Evolutionary conservation across 1,140 invertebrate species (phyloP), one percentile per base, ranked within the genome.

Genomic region (Argopecten irradians): DNA sequence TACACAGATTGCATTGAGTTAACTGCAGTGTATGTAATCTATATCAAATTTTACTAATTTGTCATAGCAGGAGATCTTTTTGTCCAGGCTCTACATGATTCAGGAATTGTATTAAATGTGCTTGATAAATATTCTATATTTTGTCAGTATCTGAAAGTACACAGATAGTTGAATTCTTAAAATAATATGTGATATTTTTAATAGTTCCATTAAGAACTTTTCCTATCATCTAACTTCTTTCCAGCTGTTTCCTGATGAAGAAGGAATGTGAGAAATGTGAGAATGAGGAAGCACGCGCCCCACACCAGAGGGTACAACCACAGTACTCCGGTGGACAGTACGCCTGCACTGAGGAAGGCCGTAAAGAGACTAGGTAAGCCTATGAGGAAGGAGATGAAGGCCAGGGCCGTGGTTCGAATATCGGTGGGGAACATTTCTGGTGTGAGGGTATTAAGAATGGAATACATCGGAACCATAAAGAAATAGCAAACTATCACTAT

Each of bases 401-500:
- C 94, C 92, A 94, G 91, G 34, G 94, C 93, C 14, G 93, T 93
- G 46, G 92, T 93, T 11, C 94, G 89, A 11, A 93, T 89, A 16
- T 92, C 84, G 3, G 94, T 94, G 0, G 94, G 94, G 88, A 93
- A 94, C 5, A 93, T 87, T 89, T 94, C 94, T 7, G 94, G 93
- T 22, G 94, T 94, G 86, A 92, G 93, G 13, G 94, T 93, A 84
- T 94, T 94, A 19, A 94, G 82, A 32, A 94, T 93, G 9, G 94
- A 94, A 87, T 94, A 94, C 82, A 94, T 93, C 28, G 94, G 94
- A 28, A 94, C 93, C 94, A 94, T 94, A 71, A 93, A 93, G 82
- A 93, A 94, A 85, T 93, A 94, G 41, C 93, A 93, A 22, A 93
- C 82, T 13, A 94, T 91, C 35, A 93, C 93, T 85, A 92, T 90